Evolutionary conservation across 2,113 vertebrate species (phyloP), one percentile per base, ranked within the genome.

Genomic region (Ochotona princeps): DNA sequence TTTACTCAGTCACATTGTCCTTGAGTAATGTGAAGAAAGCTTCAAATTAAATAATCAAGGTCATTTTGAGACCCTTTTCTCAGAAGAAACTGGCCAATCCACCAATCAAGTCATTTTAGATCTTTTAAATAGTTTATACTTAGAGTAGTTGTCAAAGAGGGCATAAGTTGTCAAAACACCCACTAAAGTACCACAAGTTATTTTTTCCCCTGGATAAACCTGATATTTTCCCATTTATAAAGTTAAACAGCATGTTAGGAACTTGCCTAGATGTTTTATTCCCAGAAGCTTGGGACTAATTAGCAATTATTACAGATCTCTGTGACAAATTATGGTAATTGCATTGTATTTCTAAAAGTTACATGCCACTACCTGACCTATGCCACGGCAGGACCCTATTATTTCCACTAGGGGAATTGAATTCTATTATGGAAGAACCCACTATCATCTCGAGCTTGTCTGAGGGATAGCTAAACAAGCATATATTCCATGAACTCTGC

Each of bases 311-410:
- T 83, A 25, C 10, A 93, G 44, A 80, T 51, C 54, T 80, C 47
- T 81, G 66, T 49, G 69, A 35, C 26, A 93, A 89, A 94, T 94
- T 90, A 79, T 54, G 61, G 23, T 61, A 90, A 88, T 25, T 61
- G n/a, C 28, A 72, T 66, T 47, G 1, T 76, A 44, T 57, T 44
- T 54, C 60, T 89, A 72, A 94, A 61, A 35, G 26, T 81, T 87
- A 44, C 8, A 0, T 60, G 66, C 35, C 12, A 74, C 20, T 15
- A 78, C 44, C 61, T 82, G 21, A 87, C 32, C 51, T 32, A 47
- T 66, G 28, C 21, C 25, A 11, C 5, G 30, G 26, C 51, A n/a
- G 26, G 72, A 11, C 18, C 4, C 23, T 44, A 66, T 85, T 12
- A 70, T 60, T 88, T 83, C 63, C 5, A 8, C 54, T 26, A 5